These are phyloP conservation scores for Rhagium mordax DNA, from an alignment of 2,888 invertebrate genomes.

Conservation along the genomic window DNA sequence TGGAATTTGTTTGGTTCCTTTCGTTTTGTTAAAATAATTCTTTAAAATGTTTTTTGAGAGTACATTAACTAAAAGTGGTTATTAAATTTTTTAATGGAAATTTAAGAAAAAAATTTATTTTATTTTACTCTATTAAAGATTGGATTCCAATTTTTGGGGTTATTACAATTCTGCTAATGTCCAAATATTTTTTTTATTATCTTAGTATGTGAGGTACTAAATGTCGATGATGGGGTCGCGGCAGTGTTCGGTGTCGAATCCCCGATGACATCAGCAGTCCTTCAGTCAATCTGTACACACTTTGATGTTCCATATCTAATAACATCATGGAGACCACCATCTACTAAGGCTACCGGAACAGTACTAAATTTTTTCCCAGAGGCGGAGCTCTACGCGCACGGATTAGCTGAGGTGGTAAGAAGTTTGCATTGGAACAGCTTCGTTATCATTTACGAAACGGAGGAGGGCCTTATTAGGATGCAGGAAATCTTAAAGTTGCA, in stretches of 20 bases:
- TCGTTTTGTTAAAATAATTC: too few species aligned
- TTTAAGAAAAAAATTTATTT: too few species aligned
- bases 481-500: slow-evolving; percentile 82
- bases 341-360: slow-evolving; percentile 72
- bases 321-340: slow-evolving; percentile 80
- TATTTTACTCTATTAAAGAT: too few species aligned
- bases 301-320: slow-evolving; percentile 91
- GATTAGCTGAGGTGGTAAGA: slow-evolving; percentile 78
- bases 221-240: slow-evolving; percentile 76
- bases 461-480: slow-evolving; percentile 82
- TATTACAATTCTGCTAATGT: too few species aligned
- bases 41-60: too few species aligned
- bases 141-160: too few species aligned
- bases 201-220: slow-evolving; percentile 74
- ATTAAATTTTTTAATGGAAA: too few species aligned
- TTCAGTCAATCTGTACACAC: slow-evolving; percentile 87
- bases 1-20: too few species aligned
- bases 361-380: slow-evolving; percentile 59
- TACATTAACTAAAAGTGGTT: too few species aligned
- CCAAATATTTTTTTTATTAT: background rate
- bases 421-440: slow-evolving; percentile 84
- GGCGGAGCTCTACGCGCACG: slow-evolving; percentile 75
- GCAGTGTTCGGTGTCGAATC: slow-evolving; percentile 88
- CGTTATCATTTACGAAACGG: slow-evolving; percentile 84
- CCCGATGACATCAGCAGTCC: slow-evolving; percentile 77